These are phyloP conservation scores for Aphelenchoides fujianensis DNA, from an alignment of 1,140 invertebrate species.

Conservation along the genomic window DNA sequence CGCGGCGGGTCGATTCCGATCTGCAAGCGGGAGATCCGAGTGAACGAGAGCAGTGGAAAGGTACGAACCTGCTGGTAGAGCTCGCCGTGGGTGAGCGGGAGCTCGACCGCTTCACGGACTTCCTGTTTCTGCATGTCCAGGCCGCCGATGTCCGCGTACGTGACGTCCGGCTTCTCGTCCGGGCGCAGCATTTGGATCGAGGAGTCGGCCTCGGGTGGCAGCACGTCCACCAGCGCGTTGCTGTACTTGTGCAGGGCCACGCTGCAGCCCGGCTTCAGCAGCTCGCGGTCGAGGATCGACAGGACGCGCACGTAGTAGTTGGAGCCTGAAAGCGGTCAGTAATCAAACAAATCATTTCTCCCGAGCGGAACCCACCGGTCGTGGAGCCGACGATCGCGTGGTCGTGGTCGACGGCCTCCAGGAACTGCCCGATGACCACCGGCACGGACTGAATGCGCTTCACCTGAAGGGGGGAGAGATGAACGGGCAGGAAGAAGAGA, in stretches of 20 bases:
- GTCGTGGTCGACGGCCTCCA: too few relatives aligned
- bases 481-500: too few relatives aligned
- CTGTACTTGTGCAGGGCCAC: conserved; percentile 96
- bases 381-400: conserved; percentile 86
- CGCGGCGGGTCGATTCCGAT: too few relatives aligned
- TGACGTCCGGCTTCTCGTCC: too few relatives aligned
- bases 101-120: conserved; percentile 94
- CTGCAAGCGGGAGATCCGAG: too few relatives aligned
- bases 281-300: conserved; percentile 86
- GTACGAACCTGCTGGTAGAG: conserved; percentile 95
- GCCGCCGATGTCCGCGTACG: conserved; percentile 97
- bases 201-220: conserved; percentile 95
- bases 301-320: too few relatives aligned
- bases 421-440: conserved; percentile 92
- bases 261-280: conserved; percentile 88
- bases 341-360: background rate
- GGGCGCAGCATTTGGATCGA: conserved; percentile 92
- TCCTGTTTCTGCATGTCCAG: conserved; percentile 99
- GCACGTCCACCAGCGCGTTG: conserved; percentile 91
- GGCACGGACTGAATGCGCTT: conserved; percentile 96
- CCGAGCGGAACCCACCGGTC: conserved; percentile 70
- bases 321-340: conserved; percentile 71
- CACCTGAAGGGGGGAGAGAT: conserved; percentile 68
- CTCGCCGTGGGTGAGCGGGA: too few relatives aligned
- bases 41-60: background rate